phyloP scores from a whole-genome alignment of 35 echinoderm and acorn worm species.

The Eucidaris tribuloides region DNA sequence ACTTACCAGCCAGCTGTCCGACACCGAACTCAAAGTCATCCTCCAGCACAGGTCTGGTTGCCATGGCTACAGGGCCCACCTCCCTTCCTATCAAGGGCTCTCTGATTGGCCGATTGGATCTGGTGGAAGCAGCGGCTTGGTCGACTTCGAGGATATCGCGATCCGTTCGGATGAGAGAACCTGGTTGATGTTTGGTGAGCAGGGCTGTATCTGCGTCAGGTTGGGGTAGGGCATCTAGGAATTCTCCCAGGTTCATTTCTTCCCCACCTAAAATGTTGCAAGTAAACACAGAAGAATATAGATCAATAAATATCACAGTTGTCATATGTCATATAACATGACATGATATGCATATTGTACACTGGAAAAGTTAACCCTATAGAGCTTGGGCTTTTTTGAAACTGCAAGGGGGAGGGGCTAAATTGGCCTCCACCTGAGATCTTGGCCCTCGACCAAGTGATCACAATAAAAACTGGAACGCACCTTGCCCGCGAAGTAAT shows the following conservation, averaged over 20 bases:
- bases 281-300: too few relatives aligned
- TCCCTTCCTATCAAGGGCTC: neutral
- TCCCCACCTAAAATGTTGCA: too few relatives aligned
- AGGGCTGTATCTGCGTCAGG: neutral
- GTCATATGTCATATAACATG: too few relatives aligned
- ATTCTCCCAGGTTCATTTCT: slow-evolving; percentile 12
- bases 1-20: neutral
- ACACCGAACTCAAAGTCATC: slow-evolving; percentile 1
- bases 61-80: slow-evolving; percentile 5
- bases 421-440: too few relatives aligned
- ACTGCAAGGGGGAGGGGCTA: too few relatives aligned
- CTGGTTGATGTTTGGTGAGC: neutral
- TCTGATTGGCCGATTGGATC: neutral
- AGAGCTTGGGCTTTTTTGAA: too few relatives aligned
- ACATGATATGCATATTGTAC: too few relatives aligned
- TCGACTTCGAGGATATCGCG: neutral
- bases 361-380: too few relatives aligned
- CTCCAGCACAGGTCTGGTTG: neutral
- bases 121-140: neutral
- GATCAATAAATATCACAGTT: too few relatives aligned
- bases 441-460: too few relatives aligned
- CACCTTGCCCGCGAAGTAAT: too few relatives aligned
- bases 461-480: too few relatives aligned
- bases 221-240: neutral
- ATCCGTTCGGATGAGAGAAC: neutral